These are phyloP conservation scores for Labrus mixtus DNA, from an alignment of 2,113 vertebrate species.

Conservation along the genomic window DNA sequence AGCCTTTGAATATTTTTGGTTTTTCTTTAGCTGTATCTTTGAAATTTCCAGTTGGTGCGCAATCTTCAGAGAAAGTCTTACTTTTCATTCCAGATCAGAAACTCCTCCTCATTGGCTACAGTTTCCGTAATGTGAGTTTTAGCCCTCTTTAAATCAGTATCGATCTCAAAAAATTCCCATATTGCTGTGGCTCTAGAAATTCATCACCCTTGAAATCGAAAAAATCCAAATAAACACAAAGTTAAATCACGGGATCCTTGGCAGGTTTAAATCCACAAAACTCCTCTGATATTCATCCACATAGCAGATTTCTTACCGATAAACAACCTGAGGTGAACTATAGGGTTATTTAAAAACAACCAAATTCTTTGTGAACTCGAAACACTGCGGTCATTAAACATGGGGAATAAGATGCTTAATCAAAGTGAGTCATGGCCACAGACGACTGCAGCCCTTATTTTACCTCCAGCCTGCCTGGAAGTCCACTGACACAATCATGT, in stretches of 20 bases:
- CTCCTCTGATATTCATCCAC: neutral
- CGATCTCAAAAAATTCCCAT: neutral
- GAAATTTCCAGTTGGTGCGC: no score
- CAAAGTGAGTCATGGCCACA: constrained; percentile 5
- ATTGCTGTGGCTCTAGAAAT: neutral
- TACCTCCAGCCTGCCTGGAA: constrained; percentile 12
- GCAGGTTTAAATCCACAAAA: neutral
- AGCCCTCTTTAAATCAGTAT: neutral
- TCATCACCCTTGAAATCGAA: neutral
- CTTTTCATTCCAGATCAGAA: no score
- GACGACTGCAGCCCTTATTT: constrained; percentile 10
- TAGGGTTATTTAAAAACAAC: neutral
- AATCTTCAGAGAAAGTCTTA: no score
- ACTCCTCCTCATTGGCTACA: no score
- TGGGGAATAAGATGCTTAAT: constrained; percentile 2
- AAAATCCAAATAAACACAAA: neutral
- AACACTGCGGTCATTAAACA: constrained; percentile 1
- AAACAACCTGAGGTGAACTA: neutral
- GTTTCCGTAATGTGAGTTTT: neutral
- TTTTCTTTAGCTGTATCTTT: no score
- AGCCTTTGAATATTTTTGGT: no score
- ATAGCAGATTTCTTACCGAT: neutral
- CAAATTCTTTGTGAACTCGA: neutral
- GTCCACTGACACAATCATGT: neutral
- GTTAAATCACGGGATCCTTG: neutral